phyloP scores from a whole-genome alignment of 35 echinoderm and acorn worm species.

The Heliocidaris erythrogramma region DNA sequence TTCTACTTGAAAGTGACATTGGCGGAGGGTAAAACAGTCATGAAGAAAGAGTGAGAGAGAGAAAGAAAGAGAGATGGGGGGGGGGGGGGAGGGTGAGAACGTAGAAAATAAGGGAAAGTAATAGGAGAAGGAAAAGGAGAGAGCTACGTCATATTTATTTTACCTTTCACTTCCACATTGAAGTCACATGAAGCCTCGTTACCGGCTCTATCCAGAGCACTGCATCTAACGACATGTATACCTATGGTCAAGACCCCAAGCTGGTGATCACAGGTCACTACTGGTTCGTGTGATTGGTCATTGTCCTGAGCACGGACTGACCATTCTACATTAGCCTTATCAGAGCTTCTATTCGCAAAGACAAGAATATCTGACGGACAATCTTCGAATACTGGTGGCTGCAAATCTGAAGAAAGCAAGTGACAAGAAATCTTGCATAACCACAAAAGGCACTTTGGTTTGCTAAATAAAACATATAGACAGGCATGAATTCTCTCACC shows the following conservation, averaged over 20 bases:
- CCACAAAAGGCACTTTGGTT: too few relatives aligned
- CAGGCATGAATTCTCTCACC: too few relatives aligned
- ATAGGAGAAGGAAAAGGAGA: too few relatives aligned
- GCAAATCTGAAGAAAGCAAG: constrained; percentile 20
- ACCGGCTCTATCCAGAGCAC: background rate
- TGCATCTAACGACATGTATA: background rate
- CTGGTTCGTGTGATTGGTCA: background rate
- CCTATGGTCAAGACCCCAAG: background rate
- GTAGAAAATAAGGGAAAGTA: too few relatives aligned
- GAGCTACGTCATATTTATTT: too few relatives aligned
- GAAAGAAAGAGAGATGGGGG: too few relatives aligned
- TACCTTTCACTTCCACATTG: constrained; percentile 29
- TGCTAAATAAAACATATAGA: too few relatives aligned
- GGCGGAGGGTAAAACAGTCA: too few relatives aligned
- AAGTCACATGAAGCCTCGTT: constrained; percentile 25
- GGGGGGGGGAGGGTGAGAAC: too few relatives aligned
- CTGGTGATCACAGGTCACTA: background rate
- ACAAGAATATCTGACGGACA: constrained; percentile 33
- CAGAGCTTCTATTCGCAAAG: constrained; percentile 14
- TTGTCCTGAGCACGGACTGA: background rate
- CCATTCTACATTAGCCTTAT: background rate
- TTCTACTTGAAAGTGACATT: too few relatives aligned
- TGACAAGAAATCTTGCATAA: background rate
- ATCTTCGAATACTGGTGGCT: background rate
- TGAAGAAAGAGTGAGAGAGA: too few relatives aligned